Base-by-base conservation (phyloP, 2,888 invertebrate genomes). In the Sinhomidia bicolor region DNA sequence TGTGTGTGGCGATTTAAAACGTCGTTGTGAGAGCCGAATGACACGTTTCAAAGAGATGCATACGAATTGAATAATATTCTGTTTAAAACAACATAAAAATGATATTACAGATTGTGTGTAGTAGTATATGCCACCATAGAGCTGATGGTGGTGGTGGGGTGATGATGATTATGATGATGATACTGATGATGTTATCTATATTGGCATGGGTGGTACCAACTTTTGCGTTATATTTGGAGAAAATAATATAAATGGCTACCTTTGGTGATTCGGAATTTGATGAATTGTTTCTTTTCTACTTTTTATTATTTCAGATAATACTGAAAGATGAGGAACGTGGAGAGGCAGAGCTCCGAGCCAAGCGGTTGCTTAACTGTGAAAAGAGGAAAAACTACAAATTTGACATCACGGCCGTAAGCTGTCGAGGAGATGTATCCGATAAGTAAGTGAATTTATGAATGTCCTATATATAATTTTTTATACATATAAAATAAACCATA, bases 301-400 rank as follows among this genome's bases (percentile, higher is more conserved):
- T 74, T 78, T 84, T n/a, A n/a, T 86, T n/a, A 71, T 91, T 90
- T 7, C 92, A 93, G 93, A 93, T 93, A 78, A 91, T 93, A 51
- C 91, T 94, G 88, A 93, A 93, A 89, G 93, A 94, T 89, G 93
- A 93, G 85, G 93, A 93, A 62, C 93, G 92, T 29, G 97, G 96
- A 92, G 96, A 96, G 94, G 97, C 98, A 90, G 97, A 97, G 92
- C 94, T 98, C 92, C 95, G 96, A 93, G 97, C 98, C 91, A 96
- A 96, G 91, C 96, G 96, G 92, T 96, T 96, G 85, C 95, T 99
- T 92, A 98, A 98, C 94, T 99, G 98, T 94, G 98, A 98, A 94
- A 98, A 98, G 94, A 95, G 98, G 83, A 96, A 97, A 93, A 97
- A 97, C 94, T 99, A 98, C 95, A 98, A 97, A 94, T 99, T 99